Conservation (phyloP, 2,888 invertebrate species). For the Seira sanloemensis region DNA sequence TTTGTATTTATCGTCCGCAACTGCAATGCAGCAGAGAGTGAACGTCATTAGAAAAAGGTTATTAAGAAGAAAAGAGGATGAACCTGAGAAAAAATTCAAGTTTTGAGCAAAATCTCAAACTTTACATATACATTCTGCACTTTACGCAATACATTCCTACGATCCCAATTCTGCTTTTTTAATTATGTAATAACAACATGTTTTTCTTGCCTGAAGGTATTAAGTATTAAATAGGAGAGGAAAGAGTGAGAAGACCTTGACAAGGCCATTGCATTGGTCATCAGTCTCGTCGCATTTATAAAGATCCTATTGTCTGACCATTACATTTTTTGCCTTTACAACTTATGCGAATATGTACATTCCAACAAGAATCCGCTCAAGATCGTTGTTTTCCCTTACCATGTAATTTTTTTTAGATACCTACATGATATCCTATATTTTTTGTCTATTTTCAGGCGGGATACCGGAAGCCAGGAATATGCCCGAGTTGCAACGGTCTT, state of each 20-base stretch:
- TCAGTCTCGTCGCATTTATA: too few species aligned
- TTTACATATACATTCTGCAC: too few species aligned
- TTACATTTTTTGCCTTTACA: too few species aligned
- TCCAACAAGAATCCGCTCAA: too few species aligned
- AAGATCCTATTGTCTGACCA: too few species aligned
- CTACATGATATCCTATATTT: too few species aligned
- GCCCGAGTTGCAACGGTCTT: constrained; percentile 72
- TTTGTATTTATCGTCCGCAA: neutral
- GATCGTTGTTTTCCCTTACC: too few species aligned
- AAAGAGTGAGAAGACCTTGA: neutral
- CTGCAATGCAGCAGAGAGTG: neutral
- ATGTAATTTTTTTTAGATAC: too few species aligned
- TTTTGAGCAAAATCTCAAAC: neutral
- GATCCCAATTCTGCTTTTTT: neutral
- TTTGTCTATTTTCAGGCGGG: too few species aligned
- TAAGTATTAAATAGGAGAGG: neutral
- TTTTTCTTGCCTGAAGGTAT: neutral
- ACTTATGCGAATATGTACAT: too few species aligned
- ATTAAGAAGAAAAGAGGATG: neutral
- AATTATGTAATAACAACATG: neutral
- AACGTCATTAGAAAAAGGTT: neutral
- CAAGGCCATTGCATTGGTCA: neutral
- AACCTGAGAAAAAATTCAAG: neutral
- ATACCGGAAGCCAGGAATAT: constrained; percentile 63
- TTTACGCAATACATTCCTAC: neutral